Evolutionary conservation across 2,888 invertebrate genomes (phyloP), one percentile per base, ranked within the genome.

Genomic region (Hypsopygia costalis): DNA sequence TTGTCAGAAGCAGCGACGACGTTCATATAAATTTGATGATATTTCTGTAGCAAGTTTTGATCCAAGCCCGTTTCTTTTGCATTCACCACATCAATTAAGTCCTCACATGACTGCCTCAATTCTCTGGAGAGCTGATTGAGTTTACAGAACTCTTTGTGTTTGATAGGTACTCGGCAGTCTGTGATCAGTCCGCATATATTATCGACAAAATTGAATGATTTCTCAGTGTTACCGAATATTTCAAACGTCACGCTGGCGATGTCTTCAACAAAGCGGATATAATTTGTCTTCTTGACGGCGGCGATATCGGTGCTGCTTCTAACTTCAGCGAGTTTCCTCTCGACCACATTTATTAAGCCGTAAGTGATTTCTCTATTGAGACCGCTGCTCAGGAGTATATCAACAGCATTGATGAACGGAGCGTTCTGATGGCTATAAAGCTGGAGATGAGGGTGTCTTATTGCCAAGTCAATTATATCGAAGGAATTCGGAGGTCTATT

Each of bases 341-440:
- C 89, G 0, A 89, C 88, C 0, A 89, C 81, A 44, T 89, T 89
- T 42, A 89, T 83, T 0, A 89, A 69, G 0, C 88, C 89, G 46
- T 89, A 89, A 0, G 89, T 89, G 21, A 89, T 88, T 46, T 89
- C 87, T 58, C 81, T 80, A 46, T 89, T 89, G 0, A 89, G 75
- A 0, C 89, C 89, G 32, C 88, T 88, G 46, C 89, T 87, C 1
- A 89, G 48, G 28, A 89, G 57, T 39, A 89, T 81, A 47, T 89
- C 89, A 0, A 89, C 88, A 11, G 89, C 83, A 31, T 88, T 87
- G 11, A 89, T 85, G 30, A 89, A 86, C 0, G 88, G 82, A 0
- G 88, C 82, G 41, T 89, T 89, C 53, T 86, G 82, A 47, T 89
- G 88, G 44, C 71, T 87, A 46, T 89, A 89, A 3, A 89, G 49